Percentiles rank a stretch among this genome's conserved stretches.
Conservation (phyloP, 2,888 invertebrate genomes). For the Perizoma flavofasciatum region DNA sequence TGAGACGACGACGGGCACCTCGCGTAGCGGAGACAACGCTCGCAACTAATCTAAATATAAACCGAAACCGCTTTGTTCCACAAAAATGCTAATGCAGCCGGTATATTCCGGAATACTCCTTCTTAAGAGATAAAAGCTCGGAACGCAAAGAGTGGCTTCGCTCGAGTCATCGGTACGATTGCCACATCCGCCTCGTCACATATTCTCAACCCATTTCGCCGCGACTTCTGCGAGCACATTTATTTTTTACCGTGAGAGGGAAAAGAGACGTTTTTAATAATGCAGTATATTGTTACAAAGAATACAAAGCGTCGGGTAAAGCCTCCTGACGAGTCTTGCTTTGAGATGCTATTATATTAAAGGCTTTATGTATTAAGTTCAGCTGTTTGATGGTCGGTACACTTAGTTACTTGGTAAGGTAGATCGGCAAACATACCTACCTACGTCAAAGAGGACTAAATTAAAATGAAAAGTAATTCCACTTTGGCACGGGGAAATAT, state of each 20-base stretch:
- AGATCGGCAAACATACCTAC: slow-evolving; percentile 32
- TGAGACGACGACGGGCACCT: slow-evolving; percentile 29
- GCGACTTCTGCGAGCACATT: slow-evolving; percentile 55
- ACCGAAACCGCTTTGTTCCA: slow-evolving; percentile 27
- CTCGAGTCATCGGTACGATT: slow-evolving; percentile 54
- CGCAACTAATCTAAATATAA: slow-evolving; percentile 31
- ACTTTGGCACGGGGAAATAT: slow-evolving; percentile 6
- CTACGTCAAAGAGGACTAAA: slow-evolving; percentile 12
- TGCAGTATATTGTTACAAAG: slow-evolving; percentile 75
- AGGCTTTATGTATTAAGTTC: slow-evolving; percentile 59
- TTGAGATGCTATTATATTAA: slow-evolving; percentile 59
- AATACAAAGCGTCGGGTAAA: slow-evolving; percentile 67
- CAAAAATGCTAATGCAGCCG: slow-evolving; percentile 45
- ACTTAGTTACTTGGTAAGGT: slow-evolving; percentile 46
- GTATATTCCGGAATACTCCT: slow-evolving; percentile 42
- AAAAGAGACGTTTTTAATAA: slow-evolving; percentile 72
- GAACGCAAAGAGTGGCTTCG: slow-evolving; percentile 47
- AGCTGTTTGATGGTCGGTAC: slow-evolving; percentile 51
- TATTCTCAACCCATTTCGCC: slow-evolving; percentile 59
- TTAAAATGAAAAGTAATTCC: slow-evolving; percentile 26
- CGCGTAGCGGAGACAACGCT: slow-evolving; percentile 20
- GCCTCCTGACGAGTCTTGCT: slow-evolving; percentile 54
- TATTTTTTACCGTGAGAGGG: slow-evolving; percentile 63
- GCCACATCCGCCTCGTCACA: slow-evolving; percentile 54
- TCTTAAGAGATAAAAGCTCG: slow-evolving; percentile 53